Evolutionary conservation across 2,113 vertebrate genomes (phyloP), one percentile per base, ranked within the genome.

Genomic region (Amphiprion ocellaris): DNA sequence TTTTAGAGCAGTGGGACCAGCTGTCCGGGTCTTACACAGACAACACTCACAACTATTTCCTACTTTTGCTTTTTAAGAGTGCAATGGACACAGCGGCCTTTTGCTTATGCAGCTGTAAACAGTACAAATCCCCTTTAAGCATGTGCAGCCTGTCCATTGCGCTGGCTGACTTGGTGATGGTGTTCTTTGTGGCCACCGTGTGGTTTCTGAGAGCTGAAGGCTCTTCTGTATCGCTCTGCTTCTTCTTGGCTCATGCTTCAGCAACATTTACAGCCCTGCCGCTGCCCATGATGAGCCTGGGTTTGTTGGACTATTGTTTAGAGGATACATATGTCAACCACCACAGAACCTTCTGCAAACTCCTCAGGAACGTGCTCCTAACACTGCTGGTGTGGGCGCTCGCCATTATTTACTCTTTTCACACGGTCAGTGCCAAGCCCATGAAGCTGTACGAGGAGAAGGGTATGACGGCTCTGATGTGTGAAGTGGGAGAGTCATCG

Each of bases 71-170:
- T 17, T 55, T 78, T 19, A 95, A 95, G 83, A 16, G 83, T 19
- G 74, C 50, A 26, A n/a, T 95, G 54, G 92, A 95, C 17, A 15
- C 30, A 0, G 21, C 11, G 0, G 60, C 89, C 2, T 54, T 92
- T 61, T 81, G 14, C 46, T 44, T 90, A 11, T 91, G 86, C 82
- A 58, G 12, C 30, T 30, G 16, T 4, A 91, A 81, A 64, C 60
- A 14, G 8, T 23, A 46, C 0, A 58, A n/a, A 5, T 90, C 86
- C 55, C 84, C 94, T 49, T 30, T 93, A 10, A 85, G 69, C 33
- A 12, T 91, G 71, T 93, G 74, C 84, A 86, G 92, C 74, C 21
- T 91, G 74, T 94, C 92, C 2, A 66, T 95, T 1, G 4, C 91
- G 11, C 10, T 94, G 23, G 92, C 69, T 1, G 94, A 95, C 56